phyloP scores from a whole-genome alignment of 2,797 vertebrate genomes.

The Syndactyla subalaris region DNA sequence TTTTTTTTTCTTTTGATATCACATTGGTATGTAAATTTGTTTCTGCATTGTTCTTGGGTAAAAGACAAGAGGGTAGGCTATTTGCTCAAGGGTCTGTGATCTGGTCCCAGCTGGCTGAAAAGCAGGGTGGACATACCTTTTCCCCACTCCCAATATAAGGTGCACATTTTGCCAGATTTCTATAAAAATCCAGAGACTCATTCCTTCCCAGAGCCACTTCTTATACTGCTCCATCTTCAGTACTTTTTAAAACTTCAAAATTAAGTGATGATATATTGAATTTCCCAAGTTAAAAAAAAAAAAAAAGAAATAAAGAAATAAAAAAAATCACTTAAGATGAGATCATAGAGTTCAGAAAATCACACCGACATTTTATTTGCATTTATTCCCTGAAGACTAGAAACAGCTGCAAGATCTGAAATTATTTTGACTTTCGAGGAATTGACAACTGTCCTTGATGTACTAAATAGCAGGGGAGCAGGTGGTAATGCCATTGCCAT shows the following conservation, averaged over 20 bases:
- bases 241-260: background rate
- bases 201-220: background rate
- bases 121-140: background rate
- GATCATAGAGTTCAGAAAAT: background rate
- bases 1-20: background rate
- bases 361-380: background rate
- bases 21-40: background rate
- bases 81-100: background rate
- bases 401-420: background rate
- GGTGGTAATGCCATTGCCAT: background rate
- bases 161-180: background rate
- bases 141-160: background rate
- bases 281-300: background rate
- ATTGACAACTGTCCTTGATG: conserved; percentile 21
- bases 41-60: background rate
- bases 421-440: conserved; percentile 9
- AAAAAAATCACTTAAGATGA: background rate
- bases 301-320: background rate
- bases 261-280: background rate
- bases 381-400: background rate
- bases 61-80: background rate
- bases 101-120: background rate
- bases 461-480: conserved; percentile 16
- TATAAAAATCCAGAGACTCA: background rate
- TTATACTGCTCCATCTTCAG: background rate